These are phyloP conservation scores for Chionodraco myersi DNA, from an alignment of 2,113 vertebrate species.

Conservation along the genomic window DNA sequence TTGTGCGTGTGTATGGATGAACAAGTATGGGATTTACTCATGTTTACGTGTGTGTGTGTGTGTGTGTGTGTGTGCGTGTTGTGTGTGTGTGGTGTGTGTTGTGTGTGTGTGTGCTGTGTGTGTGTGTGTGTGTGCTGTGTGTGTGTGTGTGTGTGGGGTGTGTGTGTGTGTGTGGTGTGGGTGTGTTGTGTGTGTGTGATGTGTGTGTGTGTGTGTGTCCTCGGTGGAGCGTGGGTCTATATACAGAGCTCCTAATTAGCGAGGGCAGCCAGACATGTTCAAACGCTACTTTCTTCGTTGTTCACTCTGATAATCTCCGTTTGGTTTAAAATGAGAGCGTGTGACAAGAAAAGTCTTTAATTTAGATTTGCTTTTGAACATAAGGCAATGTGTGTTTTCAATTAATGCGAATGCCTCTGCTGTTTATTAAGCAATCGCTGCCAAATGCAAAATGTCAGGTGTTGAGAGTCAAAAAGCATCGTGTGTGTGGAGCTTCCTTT, in stretches of 20 bases:
- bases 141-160: neutral
- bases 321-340: conserved; percentile 35
- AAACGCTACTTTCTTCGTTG: conserved; percentile 60
- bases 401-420: conserved; percentile 55
- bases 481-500: conserved; percentile 28
- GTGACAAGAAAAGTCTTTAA: conserved; percentile 35
- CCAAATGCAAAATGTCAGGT: conserved; percentile 32
- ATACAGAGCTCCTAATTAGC: conserved; percentile 78
- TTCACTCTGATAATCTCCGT: conserved; percentile 41
- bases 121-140: conserved; percentile 15
- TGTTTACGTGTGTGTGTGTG: conserved; percentile 17
- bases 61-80: conserved; percentile 11
- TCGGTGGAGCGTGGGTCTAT: conserved; percentile 74
- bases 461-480: conserved; percentile 16
- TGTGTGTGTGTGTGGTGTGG: conserved; percentile 3
- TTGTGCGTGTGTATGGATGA: conserved; percentile 3
- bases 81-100: neutral
- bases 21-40: neutral
- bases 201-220: conserved; percentile 23
- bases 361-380: conserved; percentile 23
- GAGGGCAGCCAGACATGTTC: conserved; percentile 68
- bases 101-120: conserved; percentile 19
- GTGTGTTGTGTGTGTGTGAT: conserved; percentile 29
- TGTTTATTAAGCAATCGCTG: conserved; percentile 40
- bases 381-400: conserved; percentile 33